These are phyloP conservation scores for Oikopleura dioica DNA, from an alignment of 23 tunicate genomes.

Conservation along the genomic window DNA sequence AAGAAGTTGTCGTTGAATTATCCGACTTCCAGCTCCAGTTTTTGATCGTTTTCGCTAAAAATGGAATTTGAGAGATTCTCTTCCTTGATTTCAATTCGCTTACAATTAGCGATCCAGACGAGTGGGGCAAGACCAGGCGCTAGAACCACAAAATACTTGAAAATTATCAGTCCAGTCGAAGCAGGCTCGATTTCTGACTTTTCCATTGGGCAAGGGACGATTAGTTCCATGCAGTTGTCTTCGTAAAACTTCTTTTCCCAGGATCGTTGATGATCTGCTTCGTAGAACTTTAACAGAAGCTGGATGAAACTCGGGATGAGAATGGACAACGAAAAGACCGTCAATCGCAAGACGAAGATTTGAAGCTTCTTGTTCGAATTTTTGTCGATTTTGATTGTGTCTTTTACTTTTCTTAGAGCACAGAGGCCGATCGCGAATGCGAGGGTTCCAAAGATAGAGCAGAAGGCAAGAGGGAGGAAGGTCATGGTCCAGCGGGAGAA, in stretches of 20 bases:
- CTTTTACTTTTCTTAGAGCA: not conserved
- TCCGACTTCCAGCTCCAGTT: too few relatives aligned
- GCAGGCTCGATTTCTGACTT: not conserved
- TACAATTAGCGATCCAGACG: slow-evolving; percentile 1
- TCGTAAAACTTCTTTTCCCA: not conserved
- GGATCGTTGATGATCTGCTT: not conserved
- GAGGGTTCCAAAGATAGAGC: not conserved
- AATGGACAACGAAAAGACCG: not conserved
- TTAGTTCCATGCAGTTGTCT: not conserved
- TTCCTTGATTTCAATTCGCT: too few relatives aligned
- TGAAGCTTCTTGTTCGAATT: not conserved
- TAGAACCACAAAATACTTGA: not conserved
- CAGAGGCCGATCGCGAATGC: slow-evolving; percentile 1
- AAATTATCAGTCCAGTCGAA: not conserved
- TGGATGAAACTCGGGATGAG: not conserved
- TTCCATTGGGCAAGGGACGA: not conserved
- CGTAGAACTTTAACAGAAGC: not conserved
- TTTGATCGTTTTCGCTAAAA: too few relatives aligned
- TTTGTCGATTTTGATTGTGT: not conserved
- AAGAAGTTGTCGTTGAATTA: too few relatives aligned
- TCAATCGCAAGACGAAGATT: slow-evolving; percentile 3
- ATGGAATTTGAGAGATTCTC: too few relatives aligned
- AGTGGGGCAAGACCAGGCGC: not conserved
- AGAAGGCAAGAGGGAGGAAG: not conserved
- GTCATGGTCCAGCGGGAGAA: not conserved